Percentiles rank a stretch among this genome's conserved stretches.
phyloP scores from a whole-genome alignment of 1,140 invertebrate species.

The Nylanderia fulva region DNA sequence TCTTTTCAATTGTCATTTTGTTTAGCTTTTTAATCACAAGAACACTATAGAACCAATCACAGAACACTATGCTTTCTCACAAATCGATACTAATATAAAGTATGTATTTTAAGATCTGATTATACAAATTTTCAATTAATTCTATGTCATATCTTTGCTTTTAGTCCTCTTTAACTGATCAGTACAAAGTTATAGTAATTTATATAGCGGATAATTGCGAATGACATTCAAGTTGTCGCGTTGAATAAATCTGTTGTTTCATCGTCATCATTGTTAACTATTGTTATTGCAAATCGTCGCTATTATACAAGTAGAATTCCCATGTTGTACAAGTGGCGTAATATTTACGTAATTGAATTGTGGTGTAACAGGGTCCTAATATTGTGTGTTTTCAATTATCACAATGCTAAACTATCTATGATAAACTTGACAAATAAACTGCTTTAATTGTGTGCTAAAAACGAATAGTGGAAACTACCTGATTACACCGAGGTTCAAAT shows the following conservation, averaged over 20 bases:
- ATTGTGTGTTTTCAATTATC: slow-evolving; percentile 16
- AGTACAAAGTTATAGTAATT: slow-evolving; percentile 59
- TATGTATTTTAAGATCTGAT: slow-evolving; percentile 33
- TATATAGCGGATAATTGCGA: slow-evolving; percentile 59
- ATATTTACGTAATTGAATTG: slow-evolving; percentile 77
- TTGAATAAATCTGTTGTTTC: slow-evolving; percentile 65
- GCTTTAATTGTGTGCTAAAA: slow-evolving; percentile 50
- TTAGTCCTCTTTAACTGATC: slow-evolving; percentile 54
- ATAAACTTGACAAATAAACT: slow-evolving; percentile 26
- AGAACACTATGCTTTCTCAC: slow-evolving; percentile 84
- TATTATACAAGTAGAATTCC: slow-evolving; percentile 76
- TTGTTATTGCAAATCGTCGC: slow-evolving; percentile 76
- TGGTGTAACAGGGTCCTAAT: slow-evolving; percentile 70
- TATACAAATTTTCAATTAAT: slow-evolving; percentile 40
- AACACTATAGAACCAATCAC: slow-evolving; percentile 84
- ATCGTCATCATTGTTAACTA: slow-evolving; percentile 72
- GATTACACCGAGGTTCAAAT: slow-evolving; percentile 77
- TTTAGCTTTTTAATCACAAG: slow-evolving; percentile 85
- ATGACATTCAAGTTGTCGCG: slow-evolving; percentile 58
- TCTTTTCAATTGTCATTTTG: slow-evolving; percentile 59
- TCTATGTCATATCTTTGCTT: neutral
- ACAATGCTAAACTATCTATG: slow-evolving; percentile 2
- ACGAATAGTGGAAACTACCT: slow-evolving; percentile 56
- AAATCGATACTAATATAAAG: slow-evolving; percentile 16
- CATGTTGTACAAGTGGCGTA: slow-evolving; percentile 78